These are phyloP conservation scores for Aurelia sp. DNA, from an alignment of 30 jellyfish, hydroid and myxozoan species.

Conservation along the genomic window DNA sequence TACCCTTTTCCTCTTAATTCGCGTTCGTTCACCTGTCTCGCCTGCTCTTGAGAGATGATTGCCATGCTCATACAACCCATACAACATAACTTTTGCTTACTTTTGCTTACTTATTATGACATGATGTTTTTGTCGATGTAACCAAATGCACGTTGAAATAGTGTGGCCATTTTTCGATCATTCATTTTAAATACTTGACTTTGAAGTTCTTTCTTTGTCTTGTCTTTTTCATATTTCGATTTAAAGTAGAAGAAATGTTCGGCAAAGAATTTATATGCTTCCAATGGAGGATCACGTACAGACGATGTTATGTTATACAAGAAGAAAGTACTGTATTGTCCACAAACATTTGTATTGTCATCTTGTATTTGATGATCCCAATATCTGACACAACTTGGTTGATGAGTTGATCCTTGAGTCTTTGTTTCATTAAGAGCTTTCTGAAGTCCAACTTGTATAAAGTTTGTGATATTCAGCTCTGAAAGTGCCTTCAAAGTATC, in stretches of 20 bases:
- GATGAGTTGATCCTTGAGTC: too few relatives aligned
- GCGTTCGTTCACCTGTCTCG: too few relatives aligned
- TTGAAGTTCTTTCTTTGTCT: neutral
- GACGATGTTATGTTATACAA: neutral
- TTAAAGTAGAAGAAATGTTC: neutral
- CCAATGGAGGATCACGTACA: neutral
- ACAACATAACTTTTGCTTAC: too few relatives aligned
- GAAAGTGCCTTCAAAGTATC: too few relatives aligned
- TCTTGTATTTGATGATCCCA: neutral
- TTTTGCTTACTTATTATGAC: too few relatives aligned
- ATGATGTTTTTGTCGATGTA: neutral
- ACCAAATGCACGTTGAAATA: neutral
- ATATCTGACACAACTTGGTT: neutral
- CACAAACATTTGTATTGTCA: neutral
- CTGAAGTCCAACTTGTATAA: too few relatives aligned
- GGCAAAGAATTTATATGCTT: neutral
- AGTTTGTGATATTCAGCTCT: too few relatives aligned
- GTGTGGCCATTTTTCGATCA: neutral
- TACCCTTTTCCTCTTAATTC: too few relatives aligned
- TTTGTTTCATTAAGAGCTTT: too few relatives aligned
- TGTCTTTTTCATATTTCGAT: neutral
- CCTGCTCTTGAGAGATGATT: too few relatives aligned
- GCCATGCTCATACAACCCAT: too few relatives aligned
- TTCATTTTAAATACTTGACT: neutral
- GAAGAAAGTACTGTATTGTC: neutral